Percentiles rank a stretch among this genome's conserved stretches.
These are phyloP conservation scores for Hippopotamus amphibius DNA, from an alignment of 2,113 vertebrate species.

Conservation along the genomic window DNA sequence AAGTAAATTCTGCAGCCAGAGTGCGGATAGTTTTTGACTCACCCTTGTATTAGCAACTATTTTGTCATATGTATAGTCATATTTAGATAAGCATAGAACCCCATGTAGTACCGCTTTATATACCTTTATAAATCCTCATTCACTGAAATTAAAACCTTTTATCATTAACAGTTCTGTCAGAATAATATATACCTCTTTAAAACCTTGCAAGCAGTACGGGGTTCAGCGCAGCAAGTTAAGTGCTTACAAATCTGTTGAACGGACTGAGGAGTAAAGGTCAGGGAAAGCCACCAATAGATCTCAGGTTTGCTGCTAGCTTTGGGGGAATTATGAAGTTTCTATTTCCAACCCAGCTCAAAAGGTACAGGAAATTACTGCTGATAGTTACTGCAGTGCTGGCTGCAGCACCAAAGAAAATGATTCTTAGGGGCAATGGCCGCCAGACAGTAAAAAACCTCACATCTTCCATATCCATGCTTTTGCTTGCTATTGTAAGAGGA, in stretches of 20 bases:
- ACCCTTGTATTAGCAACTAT: not conserved
- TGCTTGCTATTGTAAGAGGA: not conserved
- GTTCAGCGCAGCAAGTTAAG: slow-evolving; percentile 49
- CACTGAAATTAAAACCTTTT: not conserved
- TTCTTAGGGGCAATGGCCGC: not conserved
- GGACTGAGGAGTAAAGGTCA: slow-evolving; percentile 51
- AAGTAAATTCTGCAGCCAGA: too few relatives aligned
- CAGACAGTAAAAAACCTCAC: not conserved
- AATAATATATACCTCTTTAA: slow-evolving; percentile 51
- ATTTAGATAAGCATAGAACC: not conserved
- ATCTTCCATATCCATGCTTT: not conserved
- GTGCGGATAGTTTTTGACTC: too few relatives aligned
- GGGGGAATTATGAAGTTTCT: slow-evolving; percentile 43
- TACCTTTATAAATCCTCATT: not conserved
- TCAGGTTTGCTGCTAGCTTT: slow-evolving; percentile 48
- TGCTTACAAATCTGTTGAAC: slow-evolving; percentile 55
- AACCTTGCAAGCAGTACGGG: not conserved
- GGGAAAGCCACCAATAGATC: slow-evolving; percentile 26
- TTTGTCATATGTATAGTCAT: not conserved
- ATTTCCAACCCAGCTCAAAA: slow-evolving; percentile 50
- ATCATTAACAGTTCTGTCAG: not conserved
- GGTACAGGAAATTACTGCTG: not conserved
- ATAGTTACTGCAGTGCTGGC: not conserved
- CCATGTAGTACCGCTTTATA: not conserved
- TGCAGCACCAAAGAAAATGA: not conserved